Base-by-base conservation (phyloP, 2,797 vertebrate genomes). In the Otolemur crassicaudatus region DNA sequence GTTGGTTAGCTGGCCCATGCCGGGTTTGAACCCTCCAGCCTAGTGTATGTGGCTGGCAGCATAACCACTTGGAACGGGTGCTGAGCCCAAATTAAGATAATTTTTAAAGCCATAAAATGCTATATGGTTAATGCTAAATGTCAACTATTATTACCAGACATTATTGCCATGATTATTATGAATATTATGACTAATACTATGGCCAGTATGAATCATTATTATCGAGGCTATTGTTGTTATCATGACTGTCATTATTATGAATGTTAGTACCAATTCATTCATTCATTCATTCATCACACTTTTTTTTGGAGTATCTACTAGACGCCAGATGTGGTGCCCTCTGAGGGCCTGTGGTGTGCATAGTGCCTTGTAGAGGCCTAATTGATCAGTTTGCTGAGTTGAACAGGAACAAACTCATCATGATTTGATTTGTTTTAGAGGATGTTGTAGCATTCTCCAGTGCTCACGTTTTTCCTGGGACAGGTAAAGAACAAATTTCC, bases 41-140 rank as follows among this genome's bases (percentile, higher is more conserved):
- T 49, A 49, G 49, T 49, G 49, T 49, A 49, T 16, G 49, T 13
- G 13, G 49, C 49, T 49, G 13, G 49, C 14, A 13, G 49, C 49
- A 3, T 49, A 3, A 49, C 49, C 14, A 13, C 3, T 49, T 49
- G 49, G 13, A 14, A 49, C 1, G 3, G 49, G 49, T 3, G 13
- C 49, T 13, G 14, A 49, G 13, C 49, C 49, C 25, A 34, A 61
- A 43, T 75, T 61, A 85, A 94, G 80, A 46, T 81, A 49, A 82
- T 82, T 81, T 63, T 88, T 67, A 58, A 96, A 96, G 27, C 46
- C 73, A 9, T 92, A 56, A 76, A 95, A 34, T 69, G 20, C 79
- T 94, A 14, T 37, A 2, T 87, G 40, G 40, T 7, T 40, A 40
- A 40, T 40, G 40, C 40, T 6, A 76, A 53, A 53, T 65, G 20